A percentile compares a stretch with the other conserved stretches of the same genome.
These are phyloP conservation scores for Alexandromys fortis DNA, from an alignment of 2,113 vertebrate genomes.

Conservation along the genomic window DNA sequence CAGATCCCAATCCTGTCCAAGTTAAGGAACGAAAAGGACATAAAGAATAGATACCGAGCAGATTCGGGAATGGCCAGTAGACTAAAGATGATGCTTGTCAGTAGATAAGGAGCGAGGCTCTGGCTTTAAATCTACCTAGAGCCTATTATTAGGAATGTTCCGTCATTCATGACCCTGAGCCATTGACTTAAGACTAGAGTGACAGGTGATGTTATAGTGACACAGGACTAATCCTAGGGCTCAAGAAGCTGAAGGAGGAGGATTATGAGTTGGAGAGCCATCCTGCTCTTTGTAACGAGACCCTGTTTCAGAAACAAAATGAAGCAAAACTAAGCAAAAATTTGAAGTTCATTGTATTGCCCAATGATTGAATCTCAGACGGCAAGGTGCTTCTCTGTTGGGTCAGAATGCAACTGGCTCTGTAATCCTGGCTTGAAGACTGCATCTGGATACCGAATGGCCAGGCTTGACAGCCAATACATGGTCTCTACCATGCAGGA, in stretches of 20 bases:
- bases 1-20: background rate
- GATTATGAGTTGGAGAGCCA: background rate
- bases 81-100: background rate
- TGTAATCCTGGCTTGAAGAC: background rate
- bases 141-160: too few species aligned
- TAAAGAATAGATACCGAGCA: background rate
- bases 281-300: background rate
- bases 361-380: background rate
- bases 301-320: background rate
- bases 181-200: background rate
- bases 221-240: background rate
- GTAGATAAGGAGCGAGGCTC: background rate
- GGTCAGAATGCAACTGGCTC: background rate
- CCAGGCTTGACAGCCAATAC: background rate
- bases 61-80: background rate
- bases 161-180: background rate
- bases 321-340: background rate
- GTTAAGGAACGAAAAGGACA: background rate
- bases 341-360: accelerated
- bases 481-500: background rate
- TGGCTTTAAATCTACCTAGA: background rate
- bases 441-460: background rate
- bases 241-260: background rate
- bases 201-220: background rate
- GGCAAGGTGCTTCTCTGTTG: background rate